phyloP scores from a whole-genome alignment of 2,113 vertebrate species.

The Paralichthys olivaceus region DNA sequence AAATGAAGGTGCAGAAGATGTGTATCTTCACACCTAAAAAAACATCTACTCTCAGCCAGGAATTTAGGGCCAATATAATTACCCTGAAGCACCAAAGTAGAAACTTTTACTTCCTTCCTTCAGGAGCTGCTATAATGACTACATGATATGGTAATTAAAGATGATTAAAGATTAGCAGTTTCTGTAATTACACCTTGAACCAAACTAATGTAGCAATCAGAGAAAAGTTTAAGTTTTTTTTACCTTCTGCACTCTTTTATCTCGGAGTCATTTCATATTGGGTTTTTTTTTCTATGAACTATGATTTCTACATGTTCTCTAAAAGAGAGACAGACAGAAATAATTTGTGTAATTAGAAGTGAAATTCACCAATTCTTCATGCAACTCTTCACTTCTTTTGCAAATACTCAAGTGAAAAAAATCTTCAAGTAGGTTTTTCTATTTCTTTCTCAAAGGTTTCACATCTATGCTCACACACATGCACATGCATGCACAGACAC shows the following conservation, averaged over 20 bases:
- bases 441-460: neutral
- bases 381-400: neutral
- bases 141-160: constrained; percentile 75
- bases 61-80: constrained; percentile 75
- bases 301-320: constrained; percentile 27
- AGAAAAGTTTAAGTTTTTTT: constrained; percentile 45
- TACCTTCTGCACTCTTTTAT: constrained; percentile 32
- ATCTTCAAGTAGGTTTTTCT: neutral
- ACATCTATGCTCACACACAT: neutral
- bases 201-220: constrained; percentile 74
- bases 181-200: constrained; percentile 77
- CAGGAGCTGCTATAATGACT: constrained; percentile 71
- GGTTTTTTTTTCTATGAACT: neutral
- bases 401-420: constrained; percentile 4
- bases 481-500: constrained; percentile 3
- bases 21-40: constrained; percentile 58
- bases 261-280: constrained; percentile 40
- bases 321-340: constrained; percentile 16
- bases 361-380: constrained; percentile 2
- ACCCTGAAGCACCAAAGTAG: constrained; percentile 66
- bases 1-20: constrained; percentile 66
- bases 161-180: constrained; percentile 78
- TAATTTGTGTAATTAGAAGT: constrained; percentile 25
- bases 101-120: constrained; percentile 73
- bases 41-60: constrained; percentile 51